Conservation (phyloP, 1,140 invertebrate genomes). For the Chionoecetes opilio region DNA sequence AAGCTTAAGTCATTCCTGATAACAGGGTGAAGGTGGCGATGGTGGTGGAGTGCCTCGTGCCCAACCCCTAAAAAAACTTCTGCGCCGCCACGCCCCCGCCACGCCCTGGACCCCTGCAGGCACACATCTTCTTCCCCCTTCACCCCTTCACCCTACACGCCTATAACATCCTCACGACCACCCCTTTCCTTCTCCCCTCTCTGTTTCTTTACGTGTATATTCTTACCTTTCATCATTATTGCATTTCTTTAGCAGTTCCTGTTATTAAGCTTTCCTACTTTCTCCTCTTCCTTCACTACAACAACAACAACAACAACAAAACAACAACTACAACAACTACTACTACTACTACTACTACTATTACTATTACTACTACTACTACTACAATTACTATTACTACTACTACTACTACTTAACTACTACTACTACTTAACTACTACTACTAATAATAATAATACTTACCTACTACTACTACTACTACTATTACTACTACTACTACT, state of each 20-base stretch:
- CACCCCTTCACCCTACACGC: neutral
- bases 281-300: neutral
- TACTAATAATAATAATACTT: no score
- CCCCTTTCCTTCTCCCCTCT: neutral
- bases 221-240: neutral
- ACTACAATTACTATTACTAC: no score
- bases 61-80: no score
- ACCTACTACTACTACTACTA: no score
- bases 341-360: slow-evolving; percentile 43
- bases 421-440: no score
- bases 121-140: neutral
- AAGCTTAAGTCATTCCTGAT: neutral
- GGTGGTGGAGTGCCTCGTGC: neutral
- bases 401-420: no score
- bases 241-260: neutral
- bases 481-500: no score
- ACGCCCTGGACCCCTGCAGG: neutral
- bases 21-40: neutral
- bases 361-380: slow-evolving; percentile 41
- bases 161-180: neutral
- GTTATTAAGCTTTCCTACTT: no score
- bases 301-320: neutral
- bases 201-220: neutral
- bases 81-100: no score
- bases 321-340: no score